Base-by-base conservation (phyloP, 2,113 vertebrate genomes). In the Sylvia atricapilla region DNA sequence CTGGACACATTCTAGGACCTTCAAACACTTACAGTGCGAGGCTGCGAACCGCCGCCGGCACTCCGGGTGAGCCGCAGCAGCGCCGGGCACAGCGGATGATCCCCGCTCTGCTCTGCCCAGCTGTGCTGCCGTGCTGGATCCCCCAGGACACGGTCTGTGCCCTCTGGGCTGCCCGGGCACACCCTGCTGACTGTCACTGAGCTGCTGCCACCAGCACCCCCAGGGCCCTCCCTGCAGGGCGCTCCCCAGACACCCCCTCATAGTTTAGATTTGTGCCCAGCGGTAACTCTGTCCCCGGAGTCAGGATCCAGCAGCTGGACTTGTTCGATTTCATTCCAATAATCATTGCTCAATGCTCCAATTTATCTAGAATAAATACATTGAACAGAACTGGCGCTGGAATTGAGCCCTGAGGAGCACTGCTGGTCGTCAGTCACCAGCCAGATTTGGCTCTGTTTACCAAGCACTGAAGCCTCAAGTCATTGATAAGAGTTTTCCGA, bases 401-500 rank as follows among this genome's bases (percentile, higher is more conserved):
- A 43, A 69, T 0, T 56, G 31, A 69, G 7, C 55, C 46, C n/a
- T 4, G 3, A 77, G 25, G 46, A 73, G 22, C 62, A 49, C 23
- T 0, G 2, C 44, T 56, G 46, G 19, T 53, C 28, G 37, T n/a
- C 0, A 1, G 17, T 16, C 0, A 0, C 49, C 66, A 70, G 60
- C 3, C 56, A 67, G 35, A 70, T n/a, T 47, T 49, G 28, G 31
- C 17, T 30, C 43, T 1, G 0, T 73, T 69, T 41, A 85, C 47
- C 50, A 74, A 70, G 44, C 43, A 67, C 17, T 55, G 62, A 91
- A 73, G n/a, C 62, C 60, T 87, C 30, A 46, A 64, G 13, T 10
- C 6, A 22, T 24, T 50, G 75, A 6, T 35, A 52, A 49, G 15
- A 79, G 22, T 15, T 85, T 39, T 47, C 58, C 25, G 35, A 64